These are phyloP conservation scores for Heliconius nattereri DNA, from an alignment of 1,140 invertebrate genomes.

Conservation along the genomic window DNA sequence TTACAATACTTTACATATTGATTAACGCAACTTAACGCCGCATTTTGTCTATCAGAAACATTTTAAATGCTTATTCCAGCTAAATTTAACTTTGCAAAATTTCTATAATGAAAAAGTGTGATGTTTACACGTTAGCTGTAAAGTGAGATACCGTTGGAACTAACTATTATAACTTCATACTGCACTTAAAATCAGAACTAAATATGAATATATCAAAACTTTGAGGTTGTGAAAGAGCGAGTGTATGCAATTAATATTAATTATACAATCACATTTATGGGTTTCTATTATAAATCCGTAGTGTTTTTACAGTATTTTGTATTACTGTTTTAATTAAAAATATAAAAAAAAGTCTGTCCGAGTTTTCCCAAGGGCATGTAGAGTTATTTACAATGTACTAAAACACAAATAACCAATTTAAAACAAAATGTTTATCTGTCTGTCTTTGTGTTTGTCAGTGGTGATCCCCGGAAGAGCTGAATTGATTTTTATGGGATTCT, in stretches of 20 bases:
- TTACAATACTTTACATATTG: neutral
- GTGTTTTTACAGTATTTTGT: no score
- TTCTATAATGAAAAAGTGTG: neutral
- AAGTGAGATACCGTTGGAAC: neutral
- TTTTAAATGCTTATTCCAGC: neutral
- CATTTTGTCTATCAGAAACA: neutral
- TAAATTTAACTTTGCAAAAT: neutral
- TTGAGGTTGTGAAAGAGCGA: neutral
- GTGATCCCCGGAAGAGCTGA: no score
- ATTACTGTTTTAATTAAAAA: no score
- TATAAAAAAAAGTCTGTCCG: no score
- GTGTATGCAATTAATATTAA: neutral
- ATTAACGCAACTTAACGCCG: neutral
- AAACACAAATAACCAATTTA: no score
- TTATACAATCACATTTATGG: neutral
- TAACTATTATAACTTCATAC: constrained; percentile 16
- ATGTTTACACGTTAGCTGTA: constrained; percentile 7
- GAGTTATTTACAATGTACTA: no score
- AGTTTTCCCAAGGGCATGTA: no score
- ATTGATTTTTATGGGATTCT: no score
- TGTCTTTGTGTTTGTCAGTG: no score
- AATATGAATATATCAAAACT: constrained; percentile 23
- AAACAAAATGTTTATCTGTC: no score
- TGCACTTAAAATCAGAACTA: constrained; percentile 19
- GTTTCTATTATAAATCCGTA: neutral